Evolutionary conservation across 2,888 invertebrate genomes (phyloP).

Genomic region (Azorinus chamasolen): DNA sequence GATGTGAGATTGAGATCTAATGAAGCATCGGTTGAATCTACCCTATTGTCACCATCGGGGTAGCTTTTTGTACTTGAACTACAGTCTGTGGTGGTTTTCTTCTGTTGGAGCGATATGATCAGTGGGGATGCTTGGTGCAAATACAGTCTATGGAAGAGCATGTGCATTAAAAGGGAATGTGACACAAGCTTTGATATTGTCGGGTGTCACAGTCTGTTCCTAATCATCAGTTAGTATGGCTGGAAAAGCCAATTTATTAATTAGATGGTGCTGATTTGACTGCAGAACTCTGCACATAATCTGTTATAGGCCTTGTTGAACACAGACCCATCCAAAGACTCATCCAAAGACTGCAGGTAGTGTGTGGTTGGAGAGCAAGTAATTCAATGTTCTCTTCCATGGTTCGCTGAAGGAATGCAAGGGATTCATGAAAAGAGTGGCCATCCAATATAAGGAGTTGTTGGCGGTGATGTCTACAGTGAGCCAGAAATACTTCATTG

Average conservation of each 20-base stretch:
- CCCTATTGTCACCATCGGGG: too few relatives aligned
- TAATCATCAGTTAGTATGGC: conserved; percentile 10
- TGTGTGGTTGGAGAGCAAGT: conserved; percentile 54
- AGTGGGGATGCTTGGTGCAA: conserved; percentile 9
- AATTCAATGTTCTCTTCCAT: conserved; percentile 48
- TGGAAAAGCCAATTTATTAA: conserved; percentile 34
- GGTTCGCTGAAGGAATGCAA: conserved; percentile 56
- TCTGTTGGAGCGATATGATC: too few relatives aligned
- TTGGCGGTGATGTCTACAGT: conserved; percentile 24
- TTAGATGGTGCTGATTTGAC: conserved; percentile 11
- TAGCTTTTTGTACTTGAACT: too few relatives aligned
- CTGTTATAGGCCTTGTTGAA: conserved; percentile 38
- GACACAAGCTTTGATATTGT: conserved; percentile 7
- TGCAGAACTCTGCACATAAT: conserved; percentile 27
- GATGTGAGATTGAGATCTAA: too few relatives aligned
- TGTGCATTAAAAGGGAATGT: conserved; percentile 2
- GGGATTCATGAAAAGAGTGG: conserved; percentile 56
- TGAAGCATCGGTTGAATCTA: too few relatives aligned
- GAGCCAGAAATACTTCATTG: conserved; percentile 22
- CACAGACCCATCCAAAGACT: conserved; percentile 50
- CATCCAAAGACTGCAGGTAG: conserved; percentile 38
- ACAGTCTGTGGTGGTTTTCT: too few relatives aligned
- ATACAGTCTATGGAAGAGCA: not conserved
- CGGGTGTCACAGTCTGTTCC: not conserved
- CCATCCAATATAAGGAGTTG: conserved; percentile 40